Evolutionary conservation across 2,888 invertebrate genomes (phyloP).

Genomic region (Caenorhabditis sp.): DNA sequence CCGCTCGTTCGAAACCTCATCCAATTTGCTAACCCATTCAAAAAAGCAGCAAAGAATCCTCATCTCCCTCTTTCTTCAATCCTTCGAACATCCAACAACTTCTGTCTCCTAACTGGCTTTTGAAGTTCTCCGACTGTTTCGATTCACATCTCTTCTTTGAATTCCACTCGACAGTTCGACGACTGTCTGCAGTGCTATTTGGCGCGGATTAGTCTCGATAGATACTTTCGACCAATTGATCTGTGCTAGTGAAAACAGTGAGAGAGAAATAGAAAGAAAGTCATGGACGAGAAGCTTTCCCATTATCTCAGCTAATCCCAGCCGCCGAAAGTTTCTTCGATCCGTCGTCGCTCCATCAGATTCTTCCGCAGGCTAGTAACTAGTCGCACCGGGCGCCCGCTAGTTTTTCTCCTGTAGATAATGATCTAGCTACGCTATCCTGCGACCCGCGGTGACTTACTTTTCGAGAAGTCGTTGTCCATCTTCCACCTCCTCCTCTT

Average conservation of each 20-base stretch:
- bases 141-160: constrained; percentile 30
- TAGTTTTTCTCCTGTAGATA: constrained; percentile 44
- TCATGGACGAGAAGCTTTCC: constrained; percentile 7
- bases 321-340: constrained; percentile 43
- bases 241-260: constrained; percentile 1
- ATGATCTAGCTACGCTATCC: constrained; percentile 64
- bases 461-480: constrained; percentile 54
- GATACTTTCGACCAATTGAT: constrained; percentile 36
- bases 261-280: constrained; percentile 20
- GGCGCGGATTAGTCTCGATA: constrained; percentile 25
- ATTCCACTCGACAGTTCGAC: constrained; percentile 35
- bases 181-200: constrained; percentile 39
- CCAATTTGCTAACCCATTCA: constrained; percentile 53
- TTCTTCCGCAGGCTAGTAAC: constrained; percentile 44
- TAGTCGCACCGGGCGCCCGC: constrained; percentile 20
- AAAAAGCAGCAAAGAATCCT: constrained; percentile 32
- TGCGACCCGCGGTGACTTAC: constrained; percentile 58
- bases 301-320: constrained; percentile 34
- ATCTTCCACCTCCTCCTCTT: constrained; percentile 21
- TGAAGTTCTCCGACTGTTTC: constrained; percentile 50
- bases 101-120: constrained; percentile 25
- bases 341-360: constrained; percentile 18
- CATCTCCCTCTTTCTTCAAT: background rate
- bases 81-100: constrained; percentile 16
- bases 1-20: constrained; percentile 50